A percentile compares a stretch with the other conserved stretches of the same genome.
Conservation (phyloP, 2,888 invertebrate species). For the Thymelicus lineola region DNA sequence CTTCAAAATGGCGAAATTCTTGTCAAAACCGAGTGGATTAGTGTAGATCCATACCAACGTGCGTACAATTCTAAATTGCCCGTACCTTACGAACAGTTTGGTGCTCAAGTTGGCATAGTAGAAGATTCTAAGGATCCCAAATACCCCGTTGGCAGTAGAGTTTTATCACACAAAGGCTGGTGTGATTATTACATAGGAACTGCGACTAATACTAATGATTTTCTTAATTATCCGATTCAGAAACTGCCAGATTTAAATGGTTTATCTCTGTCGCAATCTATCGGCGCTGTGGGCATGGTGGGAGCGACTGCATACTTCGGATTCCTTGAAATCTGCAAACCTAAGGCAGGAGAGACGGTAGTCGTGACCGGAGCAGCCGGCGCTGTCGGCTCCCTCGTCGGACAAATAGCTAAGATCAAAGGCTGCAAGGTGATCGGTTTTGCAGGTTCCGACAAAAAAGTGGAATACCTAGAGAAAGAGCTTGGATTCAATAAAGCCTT, state of each 20-base stretch:
- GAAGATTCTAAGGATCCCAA: conserved; percentile 85
- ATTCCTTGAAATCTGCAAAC: conserved; percentile 87
- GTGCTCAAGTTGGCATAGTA: conserved; percentile 67
- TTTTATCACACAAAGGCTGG: conserved; percentile 89
- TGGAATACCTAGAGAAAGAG: conserved; percentile 87
- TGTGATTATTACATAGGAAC: conserved; percentile 73
- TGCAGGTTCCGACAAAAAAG: conserved; percentile 89
- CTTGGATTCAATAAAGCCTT: conserved; percentile 89
- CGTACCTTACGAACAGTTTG: conserved; percentile 53
- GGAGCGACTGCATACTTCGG: conserved; percentile 91
- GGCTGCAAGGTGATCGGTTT: conserved; percentile 88
- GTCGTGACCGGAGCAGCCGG: conserved; percentile 90
- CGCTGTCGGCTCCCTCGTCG: conserved; percentile 90
- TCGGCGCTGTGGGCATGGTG: conserved; percentile 88
- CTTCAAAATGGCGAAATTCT: conserved; percentile 83
- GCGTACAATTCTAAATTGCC: conserved; percentile 43
- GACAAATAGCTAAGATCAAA: conserved; percentile 91
- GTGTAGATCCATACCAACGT: conserved; percentile 60
- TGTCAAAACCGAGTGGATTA: conserved; percentile 59
- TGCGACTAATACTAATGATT: background rate
- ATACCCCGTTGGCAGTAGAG: conserved; percentile 85
- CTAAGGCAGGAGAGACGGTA: conserved; percentile 88
- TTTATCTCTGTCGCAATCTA: conserved; percentile 78
- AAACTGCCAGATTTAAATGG: conserved; percentile 82
- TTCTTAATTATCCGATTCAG: conserved; percentile 41